Conservation (phyloP, 2,113 vertebrate species). For the Equus quagga region DNA sequence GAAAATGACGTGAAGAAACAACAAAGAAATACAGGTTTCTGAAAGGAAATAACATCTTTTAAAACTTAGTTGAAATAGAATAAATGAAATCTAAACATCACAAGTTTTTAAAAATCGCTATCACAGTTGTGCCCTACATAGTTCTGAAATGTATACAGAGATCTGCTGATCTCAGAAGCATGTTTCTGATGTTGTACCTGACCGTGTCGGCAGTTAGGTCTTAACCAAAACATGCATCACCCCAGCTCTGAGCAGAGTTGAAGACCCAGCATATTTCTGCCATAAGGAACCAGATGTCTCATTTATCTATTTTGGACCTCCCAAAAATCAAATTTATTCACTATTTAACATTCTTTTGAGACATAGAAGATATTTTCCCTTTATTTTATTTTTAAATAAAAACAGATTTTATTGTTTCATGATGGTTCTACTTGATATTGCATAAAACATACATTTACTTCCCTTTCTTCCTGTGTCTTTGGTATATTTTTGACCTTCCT, state of each 20-base stretch:
- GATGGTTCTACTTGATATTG: background rate
- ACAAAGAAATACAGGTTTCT: background rate
- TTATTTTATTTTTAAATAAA: slow-evolving; percentile 4
- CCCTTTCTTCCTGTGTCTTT: background rate
- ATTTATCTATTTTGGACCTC: background rate
- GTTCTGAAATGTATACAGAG: background rate
- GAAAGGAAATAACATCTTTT: background rate
- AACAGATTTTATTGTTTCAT: background rate
- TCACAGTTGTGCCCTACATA: background rate
- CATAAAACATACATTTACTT: background rate
- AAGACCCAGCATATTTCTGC: background rate
- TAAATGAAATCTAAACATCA: background rate
- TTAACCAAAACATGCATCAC: background rate
- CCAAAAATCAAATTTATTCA: background rate
- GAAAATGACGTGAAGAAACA: background rate
- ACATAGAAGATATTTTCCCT: background rate
- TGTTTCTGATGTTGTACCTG: background rate
- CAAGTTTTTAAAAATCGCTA: background rate
- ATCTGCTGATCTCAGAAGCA: background rate
- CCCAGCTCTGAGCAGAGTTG: background rate
- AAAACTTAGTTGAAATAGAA: background rate
- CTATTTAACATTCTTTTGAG: background rate
- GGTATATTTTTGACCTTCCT: background rate
- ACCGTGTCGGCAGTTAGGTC: background rate
- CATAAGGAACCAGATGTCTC: background rate